Evolutionary conservation across 2,888 invertebrate species (phyloP), one percentile per base, ranked within the genome.

Genomic region (Drosophila anomalata): DNA sequence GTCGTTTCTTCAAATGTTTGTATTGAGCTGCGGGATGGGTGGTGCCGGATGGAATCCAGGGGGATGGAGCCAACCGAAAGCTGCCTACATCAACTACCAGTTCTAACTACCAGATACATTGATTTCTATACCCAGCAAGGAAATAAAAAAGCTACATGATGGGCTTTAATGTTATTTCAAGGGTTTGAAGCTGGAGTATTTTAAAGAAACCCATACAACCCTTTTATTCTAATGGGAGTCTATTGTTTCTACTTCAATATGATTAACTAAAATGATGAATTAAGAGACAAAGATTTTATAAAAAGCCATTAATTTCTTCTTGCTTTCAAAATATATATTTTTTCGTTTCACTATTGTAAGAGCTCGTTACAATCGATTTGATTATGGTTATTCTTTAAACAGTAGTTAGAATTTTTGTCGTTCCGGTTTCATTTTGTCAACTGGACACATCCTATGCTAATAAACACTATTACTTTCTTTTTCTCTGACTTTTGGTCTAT

Each of bases 1-100:
- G 60, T 70, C 70, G 70, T 53, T 81, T 83, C 78, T 78, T 75
- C 63, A 75, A 81, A 84, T 81, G 78, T 72, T 81, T 77, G 81
- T 70, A 69, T 69, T 46, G 75, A 77, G 75, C 76, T 79, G 52
- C 54, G 67, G 66, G 56, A 67, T 44, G 53, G 44, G 48, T 20
- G 44, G 48, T 20, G 26, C n/a, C 20, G 22, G 31, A 20, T 17
- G 42, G 20, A 11, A 54, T 42, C 12, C n/a, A n/a, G 42, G 17
- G 17, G 42, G 36, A 33, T 14, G 47, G 31, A 48, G 33, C 33
- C 66, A 55, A 48, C 53, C 54, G 52, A 44, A 65, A 57, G 68
- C 70, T 71, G 76, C 71, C 69, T 77, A 71, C 62, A 70, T 68
- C 76, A 84, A 70, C 60, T 75, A 76, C 80, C 70, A 46, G 70